A percentile compares a stretch with the other conserved stretches of the same genome.
phyloP scores from a whole-genome alignment of 2,888 invertebrate genomes.

The Halictus quadricinctus region DNA sequence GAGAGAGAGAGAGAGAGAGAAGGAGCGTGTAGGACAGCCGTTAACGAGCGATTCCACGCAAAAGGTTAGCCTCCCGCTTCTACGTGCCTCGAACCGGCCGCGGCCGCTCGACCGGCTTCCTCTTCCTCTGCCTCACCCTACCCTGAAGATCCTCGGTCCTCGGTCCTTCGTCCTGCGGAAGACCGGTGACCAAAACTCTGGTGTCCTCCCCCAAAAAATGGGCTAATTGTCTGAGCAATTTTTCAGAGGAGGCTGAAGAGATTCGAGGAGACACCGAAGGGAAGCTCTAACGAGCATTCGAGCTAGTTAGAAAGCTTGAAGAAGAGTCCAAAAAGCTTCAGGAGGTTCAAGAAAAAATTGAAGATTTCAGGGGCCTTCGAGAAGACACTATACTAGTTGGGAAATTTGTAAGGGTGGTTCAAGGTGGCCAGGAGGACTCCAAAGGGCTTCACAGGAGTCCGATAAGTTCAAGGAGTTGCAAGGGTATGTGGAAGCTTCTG shows the following conservation, averaged over 20 bases:
- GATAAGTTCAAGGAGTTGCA: too few species aligned
- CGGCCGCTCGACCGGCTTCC: neutral
- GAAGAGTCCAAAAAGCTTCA: too few species aligned
- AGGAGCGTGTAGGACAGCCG: conserved; percentile 71
- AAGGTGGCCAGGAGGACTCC: too few species aligned
- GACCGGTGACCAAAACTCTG: neutral
- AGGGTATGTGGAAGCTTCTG: too few species aligned
- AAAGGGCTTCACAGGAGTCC: too few species aligned
- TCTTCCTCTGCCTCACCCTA: conserved; percentile 18
- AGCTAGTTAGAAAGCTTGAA: too few species aligned
- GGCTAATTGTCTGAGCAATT: neutral
- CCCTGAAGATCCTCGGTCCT: neutral
- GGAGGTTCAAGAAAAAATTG: neutral
- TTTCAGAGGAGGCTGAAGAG: neutral
- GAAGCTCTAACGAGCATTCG: too few species aligned
- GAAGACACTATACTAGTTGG: neutral
- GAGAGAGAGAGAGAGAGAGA: conserved; percentile 57
- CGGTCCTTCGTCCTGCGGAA: neutral
- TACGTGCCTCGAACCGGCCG: conserved; percentile 21
- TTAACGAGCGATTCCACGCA: conserved; percentile 71
- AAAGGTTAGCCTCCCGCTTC: conserved; percentile 55
- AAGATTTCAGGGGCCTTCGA: neutral
- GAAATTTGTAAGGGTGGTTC: neutral
- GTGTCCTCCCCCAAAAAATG: neutral
- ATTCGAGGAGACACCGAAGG: neutral